Evolutionary conservation across 2,797 vertebrate genomes (phyloP).

Genomic region (Acestrorhynchus altus): DNA sequence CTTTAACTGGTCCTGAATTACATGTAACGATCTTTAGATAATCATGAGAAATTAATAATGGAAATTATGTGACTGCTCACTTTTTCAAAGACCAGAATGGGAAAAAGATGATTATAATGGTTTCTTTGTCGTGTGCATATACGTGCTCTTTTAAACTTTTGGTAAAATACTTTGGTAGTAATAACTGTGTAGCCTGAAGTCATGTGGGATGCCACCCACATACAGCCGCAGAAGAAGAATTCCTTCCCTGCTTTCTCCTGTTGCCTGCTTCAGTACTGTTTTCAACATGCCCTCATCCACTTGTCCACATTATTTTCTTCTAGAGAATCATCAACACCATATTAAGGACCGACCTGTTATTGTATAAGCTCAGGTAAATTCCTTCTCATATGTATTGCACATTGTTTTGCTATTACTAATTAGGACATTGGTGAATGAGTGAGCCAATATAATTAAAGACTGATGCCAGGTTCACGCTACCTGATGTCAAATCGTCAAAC

Average conservation of each 20-base stretch:
- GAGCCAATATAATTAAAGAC: no score
- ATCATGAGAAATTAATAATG: not conserved
- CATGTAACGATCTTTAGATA: not conserved
- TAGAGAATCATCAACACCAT: not conserved
- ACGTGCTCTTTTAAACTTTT: not conserved
- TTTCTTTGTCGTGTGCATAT: not conserved
- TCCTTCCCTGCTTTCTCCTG: not conserved
- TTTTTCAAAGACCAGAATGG: not conserved
- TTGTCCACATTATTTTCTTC: not conserved
- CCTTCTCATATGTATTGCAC: no score
- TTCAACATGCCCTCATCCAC: not conserved
- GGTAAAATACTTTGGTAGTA: not conserved
- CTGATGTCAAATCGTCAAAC: no score
- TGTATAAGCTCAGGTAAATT: not conserved
- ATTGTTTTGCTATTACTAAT: no score
- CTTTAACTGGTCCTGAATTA: not conserved
- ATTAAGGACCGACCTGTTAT: not conserved
- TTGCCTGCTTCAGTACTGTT: not conserved
- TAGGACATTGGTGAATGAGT: no score
- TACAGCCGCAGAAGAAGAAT: not conserved
- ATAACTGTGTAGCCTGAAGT: not conserved
- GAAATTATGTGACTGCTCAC: not conserved
- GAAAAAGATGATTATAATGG: not conserved
- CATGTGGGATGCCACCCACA: not conserved
- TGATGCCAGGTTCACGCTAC: no score